Evolutionary conservation across 2,888 invertebrate genomes (phyloP), one percentile per base, ranked within the genome.

Genomic region (Odontomyia ornata): DNA sequence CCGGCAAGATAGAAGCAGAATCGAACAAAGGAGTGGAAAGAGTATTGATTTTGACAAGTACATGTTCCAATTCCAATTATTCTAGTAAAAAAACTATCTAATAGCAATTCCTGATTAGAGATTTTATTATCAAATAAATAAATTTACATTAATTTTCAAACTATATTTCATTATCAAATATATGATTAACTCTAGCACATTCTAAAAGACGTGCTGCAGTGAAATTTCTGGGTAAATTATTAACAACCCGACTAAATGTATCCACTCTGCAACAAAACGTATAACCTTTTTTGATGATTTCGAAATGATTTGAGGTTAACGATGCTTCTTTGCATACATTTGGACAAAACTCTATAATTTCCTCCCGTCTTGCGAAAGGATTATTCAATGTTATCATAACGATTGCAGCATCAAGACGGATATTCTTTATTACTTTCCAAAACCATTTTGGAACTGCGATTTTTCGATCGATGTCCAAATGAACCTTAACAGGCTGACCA

Each of bases 351-450:
- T 82, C 80, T 23, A 77, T 72, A 5, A 80, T 76, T 9, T 79
- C 73, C 7, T 72, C 75, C 65, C 73, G 72, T 1, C 23, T 11
- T 1, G 79, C 80, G 73, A 79, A 82, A 1, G 89, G 89, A 84
- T 89, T 88, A 81, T 90, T 89, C 15, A 88, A 80, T n/a, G 86
- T 84, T 0, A 89, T 84, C 76, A 89, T 84, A n/a, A 86, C 89
- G n/a, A 89, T 86, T 13, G 85, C 89, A 62, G 84, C 80, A 62
- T 85, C 82, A 1, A 82, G 82, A 13, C 80, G 76, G n/a, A 82
- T 82, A 77, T 87, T 84, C 79, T 87, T 84, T 1, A 89, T 83
- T 27, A 89, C 82, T 82, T 89, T 89, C 86, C 87, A 89, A 72
- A 86, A 84, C 82, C 83, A 88, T 81, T 87, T 84, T 0, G 89